Evolutionary conservation across 2,797 vertebrate species (phyloP).

Genomic region (Eurystomus glaucurus): DNA sequence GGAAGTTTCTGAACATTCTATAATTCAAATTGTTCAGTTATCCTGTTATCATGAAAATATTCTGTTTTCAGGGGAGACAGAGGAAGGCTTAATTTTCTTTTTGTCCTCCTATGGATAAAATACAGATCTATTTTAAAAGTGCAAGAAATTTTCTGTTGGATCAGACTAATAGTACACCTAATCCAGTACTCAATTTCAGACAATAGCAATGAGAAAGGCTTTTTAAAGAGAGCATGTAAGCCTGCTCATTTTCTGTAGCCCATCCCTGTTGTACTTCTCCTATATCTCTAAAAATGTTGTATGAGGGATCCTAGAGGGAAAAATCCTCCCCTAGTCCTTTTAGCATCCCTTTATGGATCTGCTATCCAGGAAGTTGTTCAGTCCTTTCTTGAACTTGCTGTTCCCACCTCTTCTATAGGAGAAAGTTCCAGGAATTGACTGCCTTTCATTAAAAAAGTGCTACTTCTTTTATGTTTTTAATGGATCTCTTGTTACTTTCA

Average conservation of each 20-base stretch:
- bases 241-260: not conserved
- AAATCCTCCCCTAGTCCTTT: not conserved
- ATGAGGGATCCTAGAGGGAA: not conserved
- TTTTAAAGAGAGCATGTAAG: not conserved
- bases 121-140: not conserved
- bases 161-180: not conserved
- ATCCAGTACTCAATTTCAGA: not conserved
- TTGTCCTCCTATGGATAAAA: not conserved
- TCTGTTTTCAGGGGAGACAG: not conserved
- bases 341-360: not conserved
- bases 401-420: not conserved
- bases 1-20: not conserved
- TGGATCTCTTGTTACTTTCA: not conserved
- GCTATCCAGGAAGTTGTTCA: not conserved
- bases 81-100: not conserved
- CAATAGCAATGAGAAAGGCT: not conserved
- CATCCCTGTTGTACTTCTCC: not conserved
- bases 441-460: not conserved
- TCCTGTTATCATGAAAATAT: not conserved
- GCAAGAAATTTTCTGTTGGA: not conserved
- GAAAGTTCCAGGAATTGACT: not conserved
- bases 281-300: not conserved
- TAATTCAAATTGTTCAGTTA: not conserved
- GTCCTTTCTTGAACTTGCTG: not conserved
- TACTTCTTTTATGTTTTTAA: not conserved